A percentile compares a stretch with the other conserved stretches of the same genome.
Conservation (phyloP, 2,113 vertebrate species). For the Melanotaenia duboulayi region DNA sequence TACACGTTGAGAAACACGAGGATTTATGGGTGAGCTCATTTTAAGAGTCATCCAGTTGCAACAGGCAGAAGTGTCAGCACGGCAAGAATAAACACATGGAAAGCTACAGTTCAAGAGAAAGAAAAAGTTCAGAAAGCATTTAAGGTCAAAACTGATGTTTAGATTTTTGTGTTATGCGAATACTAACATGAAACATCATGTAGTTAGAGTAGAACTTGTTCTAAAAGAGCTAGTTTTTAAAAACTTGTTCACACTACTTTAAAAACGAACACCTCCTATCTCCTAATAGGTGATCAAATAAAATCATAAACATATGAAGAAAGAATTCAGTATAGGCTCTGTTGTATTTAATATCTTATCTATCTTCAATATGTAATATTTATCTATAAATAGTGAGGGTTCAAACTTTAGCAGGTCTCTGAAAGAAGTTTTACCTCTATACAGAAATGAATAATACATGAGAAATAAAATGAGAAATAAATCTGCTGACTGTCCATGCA, state of each 20-base stretch:
- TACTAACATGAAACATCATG: too few species aligned
- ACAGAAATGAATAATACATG: background rate
- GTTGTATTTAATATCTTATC: too few species aligned
- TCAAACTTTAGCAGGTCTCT: background rate
- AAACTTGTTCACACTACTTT: background rate
- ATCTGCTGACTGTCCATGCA: too few species aligned
- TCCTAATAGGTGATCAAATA: too few species aligned
- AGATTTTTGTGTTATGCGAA: background rate
- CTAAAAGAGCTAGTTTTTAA: background rate
- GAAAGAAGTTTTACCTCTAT: background rate
- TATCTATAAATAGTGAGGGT: background rate
- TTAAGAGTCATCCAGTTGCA: slow-evolving; percentile 24
- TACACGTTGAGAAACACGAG: slow-evolving; percentile 45
- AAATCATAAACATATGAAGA: too few species aligned
- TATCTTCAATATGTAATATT: too few species aligned
- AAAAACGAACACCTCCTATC: background rate
- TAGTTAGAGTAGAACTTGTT: background rate
- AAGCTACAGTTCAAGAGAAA: background rate
- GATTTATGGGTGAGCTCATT: slow-evolving; percentile 26
- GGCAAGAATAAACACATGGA: slow-evolving; percentile 1
- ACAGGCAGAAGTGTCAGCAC: slow-evolving; percentile 14
- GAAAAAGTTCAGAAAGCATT: background rate
- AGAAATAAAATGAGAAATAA: too few species aligned
- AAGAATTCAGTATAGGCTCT: too few species aligned
- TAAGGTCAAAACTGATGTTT: background rate